Percentiles rank a stretch among this genome's conserved stretches.
Evolutionary conservation across 2,888 invertebrate genomes (phyloP).

Genomic region (Yponomeuta evonymella): DNA sequence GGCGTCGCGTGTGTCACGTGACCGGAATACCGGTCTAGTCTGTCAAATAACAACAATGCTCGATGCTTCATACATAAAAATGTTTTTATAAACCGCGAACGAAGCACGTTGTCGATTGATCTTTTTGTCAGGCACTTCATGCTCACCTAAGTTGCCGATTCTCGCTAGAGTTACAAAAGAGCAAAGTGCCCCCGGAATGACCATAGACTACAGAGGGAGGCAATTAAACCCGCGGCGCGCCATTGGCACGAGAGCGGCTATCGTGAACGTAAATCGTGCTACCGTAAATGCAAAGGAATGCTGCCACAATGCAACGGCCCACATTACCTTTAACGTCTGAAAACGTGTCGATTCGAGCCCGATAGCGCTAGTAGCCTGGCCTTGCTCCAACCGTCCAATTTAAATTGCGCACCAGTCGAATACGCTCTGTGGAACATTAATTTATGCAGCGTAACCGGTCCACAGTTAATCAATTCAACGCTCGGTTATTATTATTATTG

Average conservation of each 20-base stretch:
- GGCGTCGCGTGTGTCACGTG: conserved; percentile 8
- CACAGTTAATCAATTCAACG: conserved; percentile 49
- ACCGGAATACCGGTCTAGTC: not conserved
- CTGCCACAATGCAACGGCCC: conserved; percentile 46
- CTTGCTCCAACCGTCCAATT: conserved; percentile 62
- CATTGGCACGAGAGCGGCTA: conserved; percentile 67
- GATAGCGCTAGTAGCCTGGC: conserved; percentile 51
- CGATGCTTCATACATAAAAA: conserved; percentile 25
- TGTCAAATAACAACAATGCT: not conserved
- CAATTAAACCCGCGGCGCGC: conserved; percentile 53
- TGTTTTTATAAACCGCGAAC: conserved; percentile 14
- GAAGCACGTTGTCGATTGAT: no score
- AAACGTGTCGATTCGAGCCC: conserved; percentile 61
- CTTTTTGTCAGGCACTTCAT: no score
- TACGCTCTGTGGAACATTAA: conserved; percentile 43
- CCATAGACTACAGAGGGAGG: conserved; percentile 48
- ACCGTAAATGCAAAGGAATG: conserved; percentile 61
- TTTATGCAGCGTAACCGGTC: conserved; percentile 45
- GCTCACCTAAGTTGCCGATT: no score
- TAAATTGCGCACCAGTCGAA: conserved; percentile 54
- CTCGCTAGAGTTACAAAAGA: no score
- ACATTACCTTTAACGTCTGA: conserved; percentile 50
- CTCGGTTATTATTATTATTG: conserved; percentile 47
- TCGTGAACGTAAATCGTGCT: conserved; percentile 61
- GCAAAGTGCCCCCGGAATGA: no score